phyloP scores from a whole-genome alignment of 1,140 invertebrate genomes.

The Telenomus remus region DNA sequence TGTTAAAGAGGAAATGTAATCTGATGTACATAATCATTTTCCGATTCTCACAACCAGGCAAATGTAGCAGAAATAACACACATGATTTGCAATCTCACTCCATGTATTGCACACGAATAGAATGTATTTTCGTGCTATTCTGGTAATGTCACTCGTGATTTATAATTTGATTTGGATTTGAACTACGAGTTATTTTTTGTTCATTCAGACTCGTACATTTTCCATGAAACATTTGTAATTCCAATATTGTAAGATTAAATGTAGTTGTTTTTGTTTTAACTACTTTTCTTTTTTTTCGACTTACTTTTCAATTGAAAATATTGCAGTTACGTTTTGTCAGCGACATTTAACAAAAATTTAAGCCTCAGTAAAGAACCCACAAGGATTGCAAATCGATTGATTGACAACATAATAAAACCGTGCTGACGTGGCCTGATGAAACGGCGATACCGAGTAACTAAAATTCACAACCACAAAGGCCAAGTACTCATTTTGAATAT shows the following conservation, averaged over 20 bases:
- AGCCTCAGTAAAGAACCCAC: too few relatives aligned
- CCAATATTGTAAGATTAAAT: too few relatives aligned
- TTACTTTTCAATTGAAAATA: too few relatives aligned
- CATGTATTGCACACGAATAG: constrained; percentile 20
- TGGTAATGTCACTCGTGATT: constrained; percentile 52
- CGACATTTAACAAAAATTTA: too few relatives aligned
- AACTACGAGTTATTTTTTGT: constrained; percentile 39
- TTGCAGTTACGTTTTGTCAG: too few relatives aligned
- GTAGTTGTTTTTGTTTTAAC: too few relatives aligned
- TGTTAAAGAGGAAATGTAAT: constrained; percentile 40
- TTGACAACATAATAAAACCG: neutral
- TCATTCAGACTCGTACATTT: constrained; percentile 27
- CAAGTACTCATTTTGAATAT: constrained; percentile 4
- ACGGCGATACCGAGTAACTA: neutral
- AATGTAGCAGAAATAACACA: constrained; percentile 55
- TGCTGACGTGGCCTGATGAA: neutral
- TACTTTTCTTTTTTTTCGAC: too few relatives aligned
- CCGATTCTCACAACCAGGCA: constrained; percentile 44
- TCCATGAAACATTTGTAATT: too few relatives aligned
- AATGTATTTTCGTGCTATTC: constrained; percentile 38
- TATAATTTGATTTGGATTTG: constrained; percentile 53
- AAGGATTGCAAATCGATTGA: neutral
- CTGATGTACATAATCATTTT: constrained; percentile 50
- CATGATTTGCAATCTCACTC: constrained; percentile 56
- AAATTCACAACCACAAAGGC: neutral